Evolutionary conservation across 2,113 vertebrate species (phyloP).

Genomic region (Struthio camelus): DNA sequence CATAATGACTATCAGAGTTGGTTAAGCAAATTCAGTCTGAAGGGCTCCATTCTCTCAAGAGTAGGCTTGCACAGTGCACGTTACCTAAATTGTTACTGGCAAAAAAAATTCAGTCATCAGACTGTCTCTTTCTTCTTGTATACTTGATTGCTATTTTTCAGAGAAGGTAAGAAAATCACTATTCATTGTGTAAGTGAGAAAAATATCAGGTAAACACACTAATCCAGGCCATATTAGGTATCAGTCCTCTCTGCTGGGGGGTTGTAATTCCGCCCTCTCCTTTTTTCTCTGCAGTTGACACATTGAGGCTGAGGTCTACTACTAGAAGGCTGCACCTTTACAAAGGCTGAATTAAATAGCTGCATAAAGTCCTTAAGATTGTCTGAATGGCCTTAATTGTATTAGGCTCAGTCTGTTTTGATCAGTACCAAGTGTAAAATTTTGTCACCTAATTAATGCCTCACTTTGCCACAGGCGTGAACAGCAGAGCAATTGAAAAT

Average conservation of each 20-base stretch:
- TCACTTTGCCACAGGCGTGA: neutral
- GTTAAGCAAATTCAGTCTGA: neutral
- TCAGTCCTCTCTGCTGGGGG: neutral
- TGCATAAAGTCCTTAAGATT: neutral
- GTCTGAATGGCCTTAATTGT: neutral
- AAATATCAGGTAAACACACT: neutral
- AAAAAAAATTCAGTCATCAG: neutral
- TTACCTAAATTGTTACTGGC: too few species aligned
- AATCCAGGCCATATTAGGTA: neutral
- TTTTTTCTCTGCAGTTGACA: neutral
- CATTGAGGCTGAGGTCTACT: accelerated
- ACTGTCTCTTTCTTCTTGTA: neutral
- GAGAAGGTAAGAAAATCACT: neutral
- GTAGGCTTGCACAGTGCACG: neutral
- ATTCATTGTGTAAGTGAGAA: neutral
- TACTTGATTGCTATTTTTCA: neutral
- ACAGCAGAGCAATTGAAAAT: neutral
- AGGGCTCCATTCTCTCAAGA: neutral
- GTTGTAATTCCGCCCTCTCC: neutral
- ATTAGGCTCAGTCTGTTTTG: neutral
- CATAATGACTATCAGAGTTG: accelerated
- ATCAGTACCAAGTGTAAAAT: neutral
- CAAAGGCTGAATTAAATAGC: neutral
- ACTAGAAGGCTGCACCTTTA: neutral
- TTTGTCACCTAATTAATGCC: neutral